phyloP scores from a whole-genome alignment of 2,888 invertebrate species.

The Allolobophora icterica region DNA sequence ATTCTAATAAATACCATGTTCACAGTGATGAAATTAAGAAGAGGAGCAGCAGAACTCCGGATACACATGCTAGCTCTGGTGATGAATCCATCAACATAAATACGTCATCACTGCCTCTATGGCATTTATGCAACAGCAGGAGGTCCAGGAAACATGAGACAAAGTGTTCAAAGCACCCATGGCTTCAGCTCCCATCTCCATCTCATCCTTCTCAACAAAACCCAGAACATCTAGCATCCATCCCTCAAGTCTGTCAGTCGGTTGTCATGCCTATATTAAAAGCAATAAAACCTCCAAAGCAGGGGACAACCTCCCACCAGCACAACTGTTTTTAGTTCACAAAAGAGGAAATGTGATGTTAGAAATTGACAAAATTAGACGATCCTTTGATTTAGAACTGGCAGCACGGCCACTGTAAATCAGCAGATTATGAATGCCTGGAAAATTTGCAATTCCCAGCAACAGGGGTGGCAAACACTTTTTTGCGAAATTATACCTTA shows the following conservation, averaged over 20 bases:
- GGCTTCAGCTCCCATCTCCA: neutral
- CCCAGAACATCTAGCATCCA: neutral
- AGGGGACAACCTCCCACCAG: neutral
- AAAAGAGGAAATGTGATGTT: neutral
- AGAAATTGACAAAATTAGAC: neutral
- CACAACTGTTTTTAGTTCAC: neutral
- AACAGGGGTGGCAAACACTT: neutral
- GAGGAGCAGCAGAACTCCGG: neutral
- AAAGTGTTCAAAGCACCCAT: neutral
- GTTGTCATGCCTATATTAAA: neutral
- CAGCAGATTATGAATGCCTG: neutral
- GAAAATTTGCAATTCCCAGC: slow-evolving; percentile 11
- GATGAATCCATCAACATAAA: neutral
- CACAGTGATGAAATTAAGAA: neutral
- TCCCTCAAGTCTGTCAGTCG: neutral
- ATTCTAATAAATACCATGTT: neutral
- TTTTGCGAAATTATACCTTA: neutral
- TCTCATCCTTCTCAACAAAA: neutral
- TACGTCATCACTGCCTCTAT: neutral
- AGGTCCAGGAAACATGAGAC: neutral
- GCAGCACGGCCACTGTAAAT: neutral
- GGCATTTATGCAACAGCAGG: neutral
- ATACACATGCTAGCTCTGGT: neutral
- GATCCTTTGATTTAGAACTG: slow-evolving; percentile 7
- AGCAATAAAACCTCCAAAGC: neutral